Evolutionary conservation across 2,797 vertebrate species (phyloP).

Genomic region (Cercopithecus neglectus): DNA sequence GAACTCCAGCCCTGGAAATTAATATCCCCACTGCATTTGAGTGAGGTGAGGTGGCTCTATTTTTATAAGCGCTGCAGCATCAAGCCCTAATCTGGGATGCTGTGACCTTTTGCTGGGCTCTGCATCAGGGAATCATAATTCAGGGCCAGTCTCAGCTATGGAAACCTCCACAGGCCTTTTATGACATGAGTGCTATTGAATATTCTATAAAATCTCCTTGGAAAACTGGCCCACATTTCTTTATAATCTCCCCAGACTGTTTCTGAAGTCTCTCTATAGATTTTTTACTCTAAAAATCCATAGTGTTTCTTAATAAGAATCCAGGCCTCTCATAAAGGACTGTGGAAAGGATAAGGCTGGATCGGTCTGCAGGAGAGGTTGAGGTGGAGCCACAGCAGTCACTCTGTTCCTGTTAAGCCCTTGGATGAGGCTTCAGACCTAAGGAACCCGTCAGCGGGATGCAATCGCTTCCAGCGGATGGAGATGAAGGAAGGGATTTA

Average conservation of each 20-base stretch:
- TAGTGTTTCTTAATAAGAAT: constrained; percentile 70
- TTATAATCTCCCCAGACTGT: constrained; percentile 68
- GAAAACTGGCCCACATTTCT: constrained; percentile 73
- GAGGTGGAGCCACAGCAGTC: neutral
- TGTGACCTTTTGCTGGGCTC: constrained; percentile 65
- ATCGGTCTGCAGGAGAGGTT: neutral
- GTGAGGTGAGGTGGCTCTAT: constrained; percentile 72
- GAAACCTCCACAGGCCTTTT: constrained; percentile 70
- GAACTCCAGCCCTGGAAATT: constrained; percentile 76
- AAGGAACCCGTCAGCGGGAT: constrained; percentile 22
- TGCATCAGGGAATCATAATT: constrained; percentile 69
- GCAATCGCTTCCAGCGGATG: neutral
- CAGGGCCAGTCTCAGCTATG: constrained; percentile 43
- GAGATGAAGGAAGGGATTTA: neutral
- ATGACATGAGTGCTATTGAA: constrained; percentile 71
- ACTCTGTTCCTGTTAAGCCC: neutral
- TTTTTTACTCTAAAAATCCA: constrained; percentile 77
- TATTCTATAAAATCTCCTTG: constrained; percentile 74
- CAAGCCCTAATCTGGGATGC: constrained; percentile 68
- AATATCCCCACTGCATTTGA: constrained; percentile 69
- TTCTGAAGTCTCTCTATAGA: constrained; percentile 74
- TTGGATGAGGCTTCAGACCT: neutral
- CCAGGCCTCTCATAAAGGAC: constrained; percentile 1
- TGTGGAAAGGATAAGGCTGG: constrained; percentile 65
- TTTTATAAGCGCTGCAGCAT: constrained; percentile 61